phyloP scores from a whole-genome alignment of 2,888 invertebrate genomes.

The Dendrolimus houi region DNA sequence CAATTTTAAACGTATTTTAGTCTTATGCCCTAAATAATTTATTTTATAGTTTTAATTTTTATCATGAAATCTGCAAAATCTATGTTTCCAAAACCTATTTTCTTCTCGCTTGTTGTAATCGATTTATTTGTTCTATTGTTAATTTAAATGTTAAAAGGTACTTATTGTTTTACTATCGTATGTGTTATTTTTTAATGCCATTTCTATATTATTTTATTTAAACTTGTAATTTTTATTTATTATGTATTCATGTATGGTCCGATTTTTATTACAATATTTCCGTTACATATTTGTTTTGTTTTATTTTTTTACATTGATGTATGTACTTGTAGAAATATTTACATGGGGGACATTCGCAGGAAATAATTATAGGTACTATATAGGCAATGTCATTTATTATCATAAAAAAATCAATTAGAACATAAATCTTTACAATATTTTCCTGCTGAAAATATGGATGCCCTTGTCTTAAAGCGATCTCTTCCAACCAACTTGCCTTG shows the following conservation, averaged over 20 bases:
- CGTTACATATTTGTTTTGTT: constrained; percentile 28
- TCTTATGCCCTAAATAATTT: too few relatives aligned
- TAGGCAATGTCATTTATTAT: too few relatives aligned
- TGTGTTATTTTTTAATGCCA: not conserved
- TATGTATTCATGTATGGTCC: constrained; percentile 20
- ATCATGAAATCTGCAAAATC: too few relatives aligned
- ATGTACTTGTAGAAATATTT: not conserved
- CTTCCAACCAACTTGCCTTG: too few relatives aligned
- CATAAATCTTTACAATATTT: too few relatives aligned
- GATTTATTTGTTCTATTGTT: not conserved
- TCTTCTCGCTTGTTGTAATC: not conserved
- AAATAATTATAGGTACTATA: too few relatives aligned
- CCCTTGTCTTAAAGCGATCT: too few relatives aligned
- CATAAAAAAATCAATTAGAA: too few relatives aligned
- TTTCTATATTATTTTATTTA: not conserved
- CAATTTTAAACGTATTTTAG: too few relatives aligned
- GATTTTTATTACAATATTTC: constrained; percentile 36
- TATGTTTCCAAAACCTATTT: too few relatives aligned
- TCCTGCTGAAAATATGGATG: too few relatives aligned
- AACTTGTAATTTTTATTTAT: constrained; percentile 12
- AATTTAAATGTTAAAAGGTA: not conserved
- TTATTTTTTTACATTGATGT: constrained; percentile 24
- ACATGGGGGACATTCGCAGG: constrained; percentile 2
- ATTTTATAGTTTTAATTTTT: too few relatives aligned
- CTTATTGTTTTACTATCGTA: not conserved